A percentile compares a stretch with the other conserved stretches of the same genome.
These are phyloP conservation scores for Abrostola tripartita DNA, from an alignment of 2,888 invertebrate species.

Conservation along the genomic window DNA sequence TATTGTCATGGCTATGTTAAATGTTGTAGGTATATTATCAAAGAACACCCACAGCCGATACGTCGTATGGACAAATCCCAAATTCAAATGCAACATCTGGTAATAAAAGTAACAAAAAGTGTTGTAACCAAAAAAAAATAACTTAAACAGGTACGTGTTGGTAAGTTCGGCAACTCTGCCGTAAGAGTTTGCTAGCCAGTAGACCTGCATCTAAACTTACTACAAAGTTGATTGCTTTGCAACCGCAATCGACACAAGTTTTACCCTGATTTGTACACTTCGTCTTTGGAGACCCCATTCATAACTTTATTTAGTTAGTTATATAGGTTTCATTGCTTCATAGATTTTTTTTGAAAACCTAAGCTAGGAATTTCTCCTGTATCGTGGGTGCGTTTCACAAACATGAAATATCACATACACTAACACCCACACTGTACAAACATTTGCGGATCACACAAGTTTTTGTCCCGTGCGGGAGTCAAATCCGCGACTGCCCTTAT, in stretches of 20 bases:
- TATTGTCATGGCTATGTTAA: too few species aligned
- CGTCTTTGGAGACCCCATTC: slow-evolving; percentile 43
- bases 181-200: slow-evolving; percentile 57
- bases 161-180: slow-evolving; percentile 48
- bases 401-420: too few species aligned
- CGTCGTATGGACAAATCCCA: background rate
- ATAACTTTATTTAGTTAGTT: slow-evolving; percentile 31
- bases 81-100: slow-evolving; percentile 28
- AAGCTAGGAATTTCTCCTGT: too few species aligned
- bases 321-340: slow-evolving; percentile 19
- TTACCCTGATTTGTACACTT: slow-evolving; percentile 62
- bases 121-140: slow-evolving; percentile 52
- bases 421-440: too few species aligned
- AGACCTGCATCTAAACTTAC: slow-evolving; percentile 62
- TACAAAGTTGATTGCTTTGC: slow-evolving; percentile 72
- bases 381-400: too few species aligned
- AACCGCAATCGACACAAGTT: slow-evolving; percentile 67
- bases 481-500: too few species aligned
- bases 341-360: too few species aligned
- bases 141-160: slow-evolving; percentile 59
- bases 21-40: too few species aligned
- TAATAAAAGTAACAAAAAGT: slow-evolving; percentile 38
- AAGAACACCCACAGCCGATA: too few species aligned
- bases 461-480: too few species aligned
- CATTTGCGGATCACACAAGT: too few species aligned